phyloP scores from a whole-genome alignment of 2,113 vertebrate genomes.

The Perognathus longimembris region DNA sequence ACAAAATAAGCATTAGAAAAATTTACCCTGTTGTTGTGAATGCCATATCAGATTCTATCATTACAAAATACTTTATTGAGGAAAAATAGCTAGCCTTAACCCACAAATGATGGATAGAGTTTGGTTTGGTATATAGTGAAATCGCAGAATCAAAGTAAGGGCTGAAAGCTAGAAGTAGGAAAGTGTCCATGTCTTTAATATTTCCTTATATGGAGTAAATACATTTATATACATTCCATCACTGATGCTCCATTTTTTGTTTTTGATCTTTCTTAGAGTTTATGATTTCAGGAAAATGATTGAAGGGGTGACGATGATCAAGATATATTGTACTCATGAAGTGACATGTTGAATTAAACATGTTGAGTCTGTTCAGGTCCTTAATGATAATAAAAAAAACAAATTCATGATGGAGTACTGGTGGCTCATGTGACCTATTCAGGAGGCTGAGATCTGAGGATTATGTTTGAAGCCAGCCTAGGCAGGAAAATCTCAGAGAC shows the following conservation, averaged over 20 bases:
- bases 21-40: background rate
- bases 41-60: background rate
- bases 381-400: no score
- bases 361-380: no score
- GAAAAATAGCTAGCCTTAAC: background rate
- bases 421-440: no score
- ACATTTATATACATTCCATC: background rate
- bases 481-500: no score
- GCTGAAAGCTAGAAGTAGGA: background rate
- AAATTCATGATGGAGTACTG: no score
- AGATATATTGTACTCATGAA: no score
- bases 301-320: no score
- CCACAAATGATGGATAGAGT: background rate
- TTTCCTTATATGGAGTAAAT: background rate
- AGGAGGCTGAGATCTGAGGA: no score
- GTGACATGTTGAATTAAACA: no score
- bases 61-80: background rate
- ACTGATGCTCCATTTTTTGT: background rate
- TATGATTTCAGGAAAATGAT: no score
- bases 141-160: background rate
- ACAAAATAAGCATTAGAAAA: background rate
- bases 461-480: no score
- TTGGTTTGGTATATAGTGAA: background rate
- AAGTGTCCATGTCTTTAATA: background rate
- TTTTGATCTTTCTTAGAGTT: background rate